Percentiles rank a stretch among this genome's conserved stretches.
phyloP scores from a whole-genome alignment of 2,113 vertebrate species.

The Hypomesus transpacificus region DNA sequence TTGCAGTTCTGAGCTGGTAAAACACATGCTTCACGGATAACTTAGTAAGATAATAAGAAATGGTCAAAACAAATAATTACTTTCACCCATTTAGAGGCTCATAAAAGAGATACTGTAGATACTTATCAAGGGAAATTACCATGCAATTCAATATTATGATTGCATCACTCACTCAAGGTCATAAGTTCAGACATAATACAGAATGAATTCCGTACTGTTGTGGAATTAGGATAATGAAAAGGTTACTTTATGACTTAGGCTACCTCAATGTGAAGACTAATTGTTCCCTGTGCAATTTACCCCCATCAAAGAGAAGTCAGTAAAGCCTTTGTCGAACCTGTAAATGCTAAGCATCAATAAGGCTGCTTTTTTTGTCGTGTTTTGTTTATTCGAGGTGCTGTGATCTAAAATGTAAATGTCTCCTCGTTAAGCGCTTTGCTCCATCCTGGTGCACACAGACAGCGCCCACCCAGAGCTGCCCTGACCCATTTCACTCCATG shows the following conservation, averaged over 20 bases:
- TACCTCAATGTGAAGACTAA: constrained; percentile 10
- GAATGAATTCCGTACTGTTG: too few relatives aligned
- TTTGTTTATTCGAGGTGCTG: constrained; percentile 42
- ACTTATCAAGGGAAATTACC: constrained; percentile 30
- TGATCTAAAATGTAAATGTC: constrained; percentile 68
- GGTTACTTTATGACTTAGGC: neutral
- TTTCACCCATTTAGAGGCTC: neutral
- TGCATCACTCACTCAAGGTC: constrained; percentile 20
- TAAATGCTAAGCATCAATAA: constrained; percentile 38
- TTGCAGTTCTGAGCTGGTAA: constrained; percentile 18
- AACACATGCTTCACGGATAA: constrained; percentile 26
- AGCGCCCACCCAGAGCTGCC: constrained; percentile 63
- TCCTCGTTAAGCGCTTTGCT: constrained; percentile 65
- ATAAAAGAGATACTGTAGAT: constrained; percentile 8
- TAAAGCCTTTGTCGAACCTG: constrained; percentile 21
- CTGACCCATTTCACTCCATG: constrained; percentile 74
- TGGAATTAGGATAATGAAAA: too few relatives aligned
- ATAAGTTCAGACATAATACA: constrained; percentile 3
- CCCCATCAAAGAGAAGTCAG: constrained; percentile 39
- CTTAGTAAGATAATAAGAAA: neutral
- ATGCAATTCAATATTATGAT: constrained; percentile 11
- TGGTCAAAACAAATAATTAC: neutral
- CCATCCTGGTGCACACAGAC: constrained; percentile 61
- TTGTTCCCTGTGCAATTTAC: constrained; percentile 33
- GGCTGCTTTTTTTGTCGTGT: constrained; percentile 49